Conservation (phyloP, 2,113 vertebrate species). For the Apaloderma vittatum region DNA sequence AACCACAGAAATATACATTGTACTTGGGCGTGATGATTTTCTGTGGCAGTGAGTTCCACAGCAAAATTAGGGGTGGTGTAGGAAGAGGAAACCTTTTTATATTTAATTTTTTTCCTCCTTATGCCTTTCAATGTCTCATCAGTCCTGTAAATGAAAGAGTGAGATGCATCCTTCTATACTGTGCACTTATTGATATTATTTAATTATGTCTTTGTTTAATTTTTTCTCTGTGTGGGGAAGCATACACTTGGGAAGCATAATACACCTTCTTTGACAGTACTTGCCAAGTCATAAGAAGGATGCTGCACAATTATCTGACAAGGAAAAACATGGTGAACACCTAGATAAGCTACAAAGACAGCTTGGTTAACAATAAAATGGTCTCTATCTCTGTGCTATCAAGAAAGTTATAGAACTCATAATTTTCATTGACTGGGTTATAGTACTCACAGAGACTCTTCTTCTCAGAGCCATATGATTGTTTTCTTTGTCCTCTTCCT, state of each 20-base stretch:
- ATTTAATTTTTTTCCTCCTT: background rate
- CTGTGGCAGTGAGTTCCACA: background rate
- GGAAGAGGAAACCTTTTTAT: background rate
- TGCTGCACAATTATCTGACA: background rate
- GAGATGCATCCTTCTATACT: background rate
- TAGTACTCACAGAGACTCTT: background rate
- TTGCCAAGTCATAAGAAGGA: background rate
- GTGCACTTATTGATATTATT: background rate
- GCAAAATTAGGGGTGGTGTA: background rate
- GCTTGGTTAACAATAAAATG: background rate
- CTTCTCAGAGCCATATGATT: background rate
- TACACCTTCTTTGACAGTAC: background rate
- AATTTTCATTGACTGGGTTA: background rate
- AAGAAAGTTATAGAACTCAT: background rate
- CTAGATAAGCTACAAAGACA: background rate
- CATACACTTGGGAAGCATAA: background rate
- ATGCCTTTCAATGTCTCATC: background rate
- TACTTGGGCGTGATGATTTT: background rate
- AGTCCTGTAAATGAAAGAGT: background rate
- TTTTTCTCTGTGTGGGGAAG: background rate
- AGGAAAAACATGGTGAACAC: background rate
- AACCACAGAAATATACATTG: background rate
- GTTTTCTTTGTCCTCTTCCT: background rate
- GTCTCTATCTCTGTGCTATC: background rate
- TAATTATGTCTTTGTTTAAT: background rate